Conservation (phyloP, 2,113 vertebrate genomes). For the Apistogramma diplotaenia region DNA sequence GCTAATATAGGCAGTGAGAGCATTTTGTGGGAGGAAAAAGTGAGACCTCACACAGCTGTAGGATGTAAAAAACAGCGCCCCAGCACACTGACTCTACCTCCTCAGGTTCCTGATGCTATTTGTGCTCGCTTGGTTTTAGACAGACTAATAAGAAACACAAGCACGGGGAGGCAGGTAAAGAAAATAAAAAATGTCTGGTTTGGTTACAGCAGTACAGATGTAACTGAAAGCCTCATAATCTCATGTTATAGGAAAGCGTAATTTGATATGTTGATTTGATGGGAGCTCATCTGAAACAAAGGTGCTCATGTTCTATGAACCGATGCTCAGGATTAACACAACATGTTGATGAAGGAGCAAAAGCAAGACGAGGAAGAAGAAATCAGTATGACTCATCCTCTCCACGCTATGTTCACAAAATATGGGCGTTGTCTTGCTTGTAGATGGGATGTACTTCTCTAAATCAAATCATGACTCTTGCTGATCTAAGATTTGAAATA, state of each 20-base stretch:
- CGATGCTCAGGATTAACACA: not conserved
- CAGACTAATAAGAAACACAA: not conserved
- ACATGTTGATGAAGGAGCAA: not conserved
- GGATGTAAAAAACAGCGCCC: not conserved
- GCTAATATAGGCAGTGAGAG: no score
- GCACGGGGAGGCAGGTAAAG: not conserved
- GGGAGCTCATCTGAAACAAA: not conserved
- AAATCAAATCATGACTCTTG: not conserved
- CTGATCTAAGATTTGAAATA: not conserved
- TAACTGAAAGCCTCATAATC: not conserved
- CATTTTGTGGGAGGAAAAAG: no score
- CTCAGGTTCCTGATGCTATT: not conserved
- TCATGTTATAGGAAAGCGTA: not conserved
- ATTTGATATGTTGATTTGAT: not conserved
- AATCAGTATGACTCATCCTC: not conserved
- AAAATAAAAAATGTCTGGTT: not conserved
- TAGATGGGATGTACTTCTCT: not conserved
- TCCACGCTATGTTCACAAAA: not conserved
- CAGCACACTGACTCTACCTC: conserved; percentile 8
- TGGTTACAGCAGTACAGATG: not conserved
- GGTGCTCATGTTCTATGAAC: not conserved
- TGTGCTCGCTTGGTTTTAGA: not conserved
- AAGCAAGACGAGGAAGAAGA: not conserved
- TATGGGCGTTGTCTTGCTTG: not conserved
- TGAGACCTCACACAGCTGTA: conserved; percentile 60